Percentiles rank a stretch among this genome's conserved stretches.
Conservation (phyloP, 2,888 invertebrate species). For the Julus scanicus region DNA sequence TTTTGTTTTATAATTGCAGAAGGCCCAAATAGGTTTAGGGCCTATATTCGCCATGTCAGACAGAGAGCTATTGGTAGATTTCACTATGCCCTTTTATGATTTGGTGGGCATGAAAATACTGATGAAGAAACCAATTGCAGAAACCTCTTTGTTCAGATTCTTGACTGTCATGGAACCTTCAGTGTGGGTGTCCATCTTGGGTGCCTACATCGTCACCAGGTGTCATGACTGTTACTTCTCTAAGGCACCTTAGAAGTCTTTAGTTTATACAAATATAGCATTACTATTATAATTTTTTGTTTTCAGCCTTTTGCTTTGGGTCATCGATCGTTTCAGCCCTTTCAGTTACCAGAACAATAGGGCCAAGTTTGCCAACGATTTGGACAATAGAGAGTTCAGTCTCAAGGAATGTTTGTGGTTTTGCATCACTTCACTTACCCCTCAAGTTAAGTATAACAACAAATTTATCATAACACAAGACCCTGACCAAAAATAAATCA, state of each 20-base stretch:
- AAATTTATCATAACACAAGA: no score
- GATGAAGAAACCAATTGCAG: slow-evolving; percentile 89
- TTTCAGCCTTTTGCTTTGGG: slow-evolving; percentile 88
- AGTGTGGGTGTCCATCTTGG: slow-evolving; percentile 96
- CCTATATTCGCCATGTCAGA: slow-evolving; percentile 98
- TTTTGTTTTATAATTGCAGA: slow-evolving; percentile 64
- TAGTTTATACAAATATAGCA: no score
- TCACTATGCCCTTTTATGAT: slow-evolving; percentile 98
- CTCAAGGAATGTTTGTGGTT: slow-evolving; percentile 98
- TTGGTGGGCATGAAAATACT: slow-evolving; percentile 96
- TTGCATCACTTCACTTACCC: slow-evolving; percentile 97
- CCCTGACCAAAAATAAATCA: no score
- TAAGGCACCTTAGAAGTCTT: no score
- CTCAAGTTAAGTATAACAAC: slow-evolving; percentile 74
- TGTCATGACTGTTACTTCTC: slow-evolving; percentile 63
- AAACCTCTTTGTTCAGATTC: slow-evolving; percentile 95
- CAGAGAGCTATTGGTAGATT: slow-evolving; percentile 95
- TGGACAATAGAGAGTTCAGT: slow-evolving; percentile 93
- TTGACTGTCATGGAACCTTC: slow-evolving; percentile 94
- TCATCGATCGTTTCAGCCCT: slow-evolving; percentile 97
- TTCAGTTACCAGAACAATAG: slow-evolving; percentile 96
- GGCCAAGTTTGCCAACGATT: slow-evolving; percentile 90
- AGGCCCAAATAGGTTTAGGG: slow-evolving; percentile 92
- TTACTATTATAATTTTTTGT: slow-evolving; percentile 17
- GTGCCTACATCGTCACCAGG: slow-evolving; percentile 94